phyloP scores from a whole-genome alignment of 2,888 invertebrate genomes.

The Chymomyza caudatula region DNA sequence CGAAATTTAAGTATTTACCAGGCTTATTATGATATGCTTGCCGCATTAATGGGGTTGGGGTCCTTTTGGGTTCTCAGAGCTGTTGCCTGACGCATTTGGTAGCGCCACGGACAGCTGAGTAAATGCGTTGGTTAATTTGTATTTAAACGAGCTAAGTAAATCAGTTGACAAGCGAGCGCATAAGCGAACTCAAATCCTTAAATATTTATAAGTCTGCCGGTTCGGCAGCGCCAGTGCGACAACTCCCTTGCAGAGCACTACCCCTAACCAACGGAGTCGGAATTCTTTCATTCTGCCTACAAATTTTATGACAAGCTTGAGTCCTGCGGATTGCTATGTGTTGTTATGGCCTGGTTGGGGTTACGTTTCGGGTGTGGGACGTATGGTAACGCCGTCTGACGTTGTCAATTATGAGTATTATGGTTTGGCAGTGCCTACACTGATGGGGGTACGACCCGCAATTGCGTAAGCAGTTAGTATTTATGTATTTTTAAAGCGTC shows the following conservation, averaged over 20 bases:
- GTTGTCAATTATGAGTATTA: neutral
- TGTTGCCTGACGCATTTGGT: neutral
- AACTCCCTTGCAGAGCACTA: neutral
- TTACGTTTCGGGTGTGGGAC: too few species aligned
- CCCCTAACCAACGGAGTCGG: neutral
- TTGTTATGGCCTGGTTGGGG: neutral
- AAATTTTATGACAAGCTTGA: slow-evolving; percentile 40
- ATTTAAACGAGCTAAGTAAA: slow-evolving; percentile 56
- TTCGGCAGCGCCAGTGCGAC: neutral
- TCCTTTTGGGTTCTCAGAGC: neutral
- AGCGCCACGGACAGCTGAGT: neutral
- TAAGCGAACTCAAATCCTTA: slow-evolving; percentile 39
- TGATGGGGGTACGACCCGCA: slow-evolving; percentile 6
- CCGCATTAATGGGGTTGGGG: neutral
- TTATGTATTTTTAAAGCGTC: slow-evolving; percentile 61
- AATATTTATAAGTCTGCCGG: slow-evolving; percentile 57
- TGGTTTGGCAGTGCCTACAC: neutral
- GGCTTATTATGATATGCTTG: slow-evolving; percentile 25
- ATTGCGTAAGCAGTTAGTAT: slow-evolving; percentile 48
- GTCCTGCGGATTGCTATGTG: neutral
- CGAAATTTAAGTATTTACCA: slow-evolving; percentile 35
- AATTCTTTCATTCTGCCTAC: slow-evolving; percentile 10
- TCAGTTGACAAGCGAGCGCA: slow-evolving; percentile 41
- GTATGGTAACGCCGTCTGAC: neutral
- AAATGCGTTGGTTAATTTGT: slow-evolving; percentile 38